These are phyloP conservation scores for Eptesicus fuscus DNA, from an alignment of 2,113 vertebrate genomes.

Conservation along the genomic window DNA sequence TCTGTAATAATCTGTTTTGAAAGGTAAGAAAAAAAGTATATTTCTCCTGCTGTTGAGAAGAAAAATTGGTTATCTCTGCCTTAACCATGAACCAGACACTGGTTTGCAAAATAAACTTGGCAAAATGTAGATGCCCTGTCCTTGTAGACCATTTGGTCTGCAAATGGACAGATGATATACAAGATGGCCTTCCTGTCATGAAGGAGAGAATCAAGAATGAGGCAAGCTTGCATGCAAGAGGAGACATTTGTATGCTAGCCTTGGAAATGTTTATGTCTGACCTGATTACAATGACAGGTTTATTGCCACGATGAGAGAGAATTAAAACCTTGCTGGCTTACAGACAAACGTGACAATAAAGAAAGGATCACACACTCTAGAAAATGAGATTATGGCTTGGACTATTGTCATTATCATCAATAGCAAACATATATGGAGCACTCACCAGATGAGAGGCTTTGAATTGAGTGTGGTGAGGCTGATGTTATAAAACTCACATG, in stretches of 20 bases:
- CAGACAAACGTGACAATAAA: slow-evolving; percentile 33
- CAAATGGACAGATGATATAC: slow-evolving; percentile 58
- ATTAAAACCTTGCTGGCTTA: slow-evolving; percentile 53
- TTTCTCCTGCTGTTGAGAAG: not conserved
- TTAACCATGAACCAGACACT: slow-evolving; percentile 37
- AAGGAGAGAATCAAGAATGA: not conserved
- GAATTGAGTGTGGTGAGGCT: not conserved
- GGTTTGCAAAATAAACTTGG: slow-evolving; percentile 29
- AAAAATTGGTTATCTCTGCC: slow-evolving; percentile 28
- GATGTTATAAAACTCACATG: slow-evolving; percentile 14
- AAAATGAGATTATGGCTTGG: slow-evolving; percentile 53
- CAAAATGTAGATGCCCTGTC: slow-evolving; percentile 39
- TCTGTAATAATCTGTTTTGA: slow-evolving; percentile 21
- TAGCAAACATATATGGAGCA: slow-evolving; percentile 8
- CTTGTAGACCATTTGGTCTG: slow-evolving; percentile 39
- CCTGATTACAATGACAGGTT: slow-evolving; percentile 62
- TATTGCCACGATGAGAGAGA: slow-evolving; percentile 54
- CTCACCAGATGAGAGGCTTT: not conserved
- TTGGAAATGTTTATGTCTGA: slow-evolving; percentile 63
- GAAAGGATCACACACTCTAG: not conserved
- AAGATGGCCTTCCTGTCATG: slow-evolving; percentile 42
- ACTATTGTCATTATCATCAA: slow-evolving; percentile 37
- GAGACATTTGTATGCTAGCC: slow-evolving; percentile 33
- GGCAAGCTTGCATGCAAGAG: not conserved
- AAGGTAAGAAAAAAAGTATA: slow-evolving; percentile 3